These are phyloP conservation scores for Urocolius indicus DNA, from an alignment of 2,113 vertebrate genomes.

Conservation along the genomic window DNA sequence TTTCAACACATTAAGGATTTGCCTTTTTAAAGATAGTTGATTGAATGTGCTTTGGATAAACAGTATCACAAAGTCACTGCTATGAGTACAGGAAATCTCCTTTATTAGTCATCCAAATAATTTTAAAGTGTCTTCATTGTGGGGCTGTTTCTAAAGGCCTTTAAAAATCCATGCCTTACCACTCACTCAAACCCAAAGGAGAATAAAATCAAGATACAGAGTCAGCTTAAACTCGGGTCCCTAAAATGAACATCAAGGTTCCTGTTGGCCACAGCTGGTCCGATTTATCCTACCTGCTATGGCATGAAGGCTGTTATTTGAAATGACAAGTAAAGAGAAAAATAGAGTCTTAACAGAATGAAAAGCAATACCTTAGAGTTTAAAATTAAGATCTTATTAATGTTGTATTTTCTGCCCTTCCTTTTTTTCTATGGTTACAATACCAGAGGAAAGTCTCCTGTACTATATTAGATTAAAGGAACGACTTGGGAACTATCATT, in stretches of 20 bases:
- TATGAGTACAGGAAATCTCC: not conserved
- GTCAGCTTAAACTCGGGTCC: not conserved
- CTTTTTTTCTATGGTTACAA: not conserved
- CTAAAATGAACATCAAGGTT: not conserved
- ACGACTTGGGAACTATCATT: slow-evolving; percentile 25
- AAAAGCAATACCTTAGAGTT: not conserved
- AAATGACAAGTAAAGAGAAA: not conserved
- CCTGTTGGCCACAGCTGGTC: not conserved
- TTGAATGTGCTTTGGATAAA: not conserved
- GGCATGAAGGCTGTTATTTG: not conserved
- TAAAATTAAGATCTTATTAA: not conserved
- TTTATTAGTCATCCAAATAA: not conserved
- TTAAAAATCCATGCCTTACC: not conserved
- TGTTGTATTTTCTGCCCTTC: not conserved
- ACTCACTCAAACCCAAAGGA: not conserved
- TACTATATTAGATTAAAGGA: slow-evolving; percentile 8
- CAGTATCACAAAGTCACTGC: not conserved
- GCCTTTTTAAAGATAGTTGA: not conserved
- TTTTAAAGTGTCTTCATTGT: not conserved
- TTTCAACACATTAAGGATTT: not conserved
- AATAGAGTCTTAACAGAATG: not conserved
- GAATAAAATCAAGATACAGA: not conserved
- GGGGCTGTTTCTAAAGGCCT: not conserved
- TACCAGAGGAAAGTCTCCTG: not conserved
- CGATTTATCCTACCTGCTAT: not conserved